Conservation (phyloP, 2,888 invertebrate species). For the Athalia circularis region DNA sequence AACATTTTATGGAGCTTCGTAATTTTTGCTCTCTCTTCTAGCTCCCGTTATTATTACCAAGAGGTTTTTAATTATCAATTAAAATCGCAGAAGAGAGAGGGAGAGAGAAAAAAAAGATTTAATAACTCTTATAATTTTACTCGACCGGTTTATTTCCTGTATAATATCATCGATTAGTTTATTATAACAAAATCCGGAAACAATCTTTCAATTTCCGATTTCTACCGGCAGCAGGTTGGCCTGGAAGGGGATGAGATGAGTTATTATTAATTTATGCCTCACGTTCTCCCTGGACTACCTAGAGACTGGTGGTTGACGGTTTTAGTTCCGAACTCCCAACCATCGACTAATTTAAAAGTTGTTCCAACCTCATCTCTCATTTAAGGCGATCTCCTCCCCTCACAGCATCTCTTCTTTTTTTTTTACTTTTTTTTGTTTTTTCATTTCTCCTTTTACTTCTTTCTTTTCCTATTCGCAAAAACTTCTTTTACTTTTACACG, state of each 20-base stretch:
- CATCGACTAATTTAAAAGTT: constrained; percentile 36
- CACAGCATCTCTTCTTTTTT: neutral
- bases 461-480: neutral
- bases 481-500: neutral
- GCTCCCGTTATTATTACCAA: no score
- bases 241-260: neutral
- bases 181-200: no score
- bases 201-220: no score
- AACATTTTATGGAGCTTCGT: no score
- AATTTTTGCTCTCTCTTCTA: no score
- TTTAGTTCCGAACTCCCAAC: constrained; percentile 14
- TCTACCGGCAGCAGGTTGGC: no score
- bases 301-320: constrained; percentile 19
- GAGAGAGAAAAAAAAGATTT: no score
- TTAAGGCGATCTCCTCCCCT: neutral
- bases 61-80: no score
- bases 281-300: neutral
- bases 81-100: no score
- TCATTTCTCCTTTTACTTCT: neutral
- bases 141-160: no score
- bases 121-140: no score
- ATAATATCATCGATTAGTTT: no score
- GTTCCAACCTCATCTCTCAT: constrained; percentile 32
- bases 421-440: neutral
- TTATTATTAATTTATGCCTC: constrained; percentile 13